Base-by-base conservation (phyloP, 2,113 vertebrate species). In the Nesoenas mayeri region DNA sequence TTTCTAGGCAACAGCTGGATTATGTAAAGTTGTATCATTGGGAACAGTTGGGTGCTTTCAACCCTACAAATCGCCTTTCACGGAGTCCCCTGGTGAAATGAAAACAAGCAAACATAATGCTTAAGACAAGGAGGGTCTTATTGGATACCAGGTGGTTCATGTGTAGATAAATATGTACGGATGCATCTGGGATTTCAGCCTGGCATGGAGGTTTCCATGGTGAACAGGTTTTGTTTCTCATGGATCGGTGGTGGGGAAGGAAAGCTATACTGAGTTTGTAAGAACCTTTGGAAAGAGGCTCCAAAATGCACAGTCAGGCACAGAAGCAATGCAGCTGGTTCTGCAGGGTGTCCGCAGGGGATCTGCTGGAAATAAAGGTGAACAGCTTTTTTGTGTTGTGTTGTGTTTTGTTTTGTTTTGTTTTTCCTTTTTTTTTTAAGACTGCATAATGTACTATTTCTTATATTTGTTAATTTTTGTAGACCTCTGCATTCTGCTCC, bases 151-250 rank as follows among this genome's bases (percentile, higher is more conserved):
- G 86, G 67, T 71, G 86, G 79, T 67, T 92, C 24, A 7, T 42
- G n/a, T 51, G 69, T 32, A 86, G 72, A 64, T 83, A 86, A 78
- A 67, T 40, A 60, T 12, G 24, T 20, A 22, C 0, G 7, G 64
- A 80, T 70, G 32, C 67, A 51, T 9, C 32, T 36, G 67, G 73
- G 60, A 78, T 83, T 93, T 95, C 69, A 89, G 79, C 9, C 69
- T 67, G 34, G 26, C 5, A 3, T 38, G 42, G 84, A 84, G 29
- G 11, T 42, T 95, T 94, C 42, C 61, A 56, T 2, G 3, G 34
- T 64, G 56, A 83, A 91, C 42, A 57, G 60, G 20, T 87, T 91
- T 95, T 81, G 38, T 89, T 95, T 84, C 61, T 83, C 60, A 74
- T 84, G 69, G 26, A 56, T 83, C 47, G 38, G 24, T 67, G 60